Conservation (phyloP, 1,140 invertebrate species). For the Antheraea pernyi region DNA sequence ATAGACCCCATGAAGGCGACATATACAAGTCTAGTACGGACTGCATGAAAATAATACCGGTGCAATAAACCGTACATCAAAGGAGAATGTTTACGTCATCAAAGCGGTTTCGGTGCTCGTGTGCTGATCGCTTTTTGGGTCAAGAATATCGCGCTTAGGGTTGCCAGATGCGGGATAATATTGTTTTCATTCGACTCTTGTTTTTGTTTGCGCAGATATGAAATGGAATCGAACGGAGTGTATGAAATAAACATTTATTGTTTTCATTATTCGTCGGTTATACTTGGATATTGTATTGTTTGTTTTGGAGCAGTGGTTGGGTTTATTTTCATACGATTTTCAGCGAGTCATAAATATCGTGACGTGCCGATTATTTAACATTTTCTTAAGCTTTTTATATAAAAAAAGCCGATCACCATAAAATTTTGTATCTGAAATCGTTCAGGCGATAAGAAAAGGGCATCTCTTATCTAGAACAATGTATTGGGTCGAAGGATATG, state of each 20-base stretch:
- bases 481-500: too few species aligned
- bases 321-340: background rate
- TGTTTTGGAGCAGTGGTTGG: background rate
- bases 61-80: constrained; percentile 22
- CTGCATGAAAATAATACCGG: constrained; percentile 16
- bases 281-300: background rate
- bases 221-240: background rate
- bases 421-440: too few species aligned
- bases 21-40: background rate
- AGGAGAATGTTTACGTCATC: constrained; percentile 14
- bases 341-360: too few species aligned
- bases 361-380: too few species aligned
- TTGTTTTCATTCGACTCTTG: background rate
- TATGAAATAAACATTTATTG: constrained; percentile 1
- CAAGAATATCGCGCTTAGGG: constrained; percentile 18
- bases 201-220: background rate
- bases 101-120: constrained; percentile 14
- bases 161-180: constrained; percentile 6
- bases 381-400: too few species aligned
- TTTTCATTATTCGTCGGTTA: background rate
- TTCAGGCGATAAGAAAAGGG: too few species aligned
- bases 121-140: constrained; percentile 19
- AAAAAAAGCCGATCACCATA: too few species aligned
- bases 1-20: too few species aligned
- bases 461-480: too few species aligned